These are phyloP conservation scores for Pocillopora meandrina DNA, from an alignment of 92 coral and sea anemone genomes.

Conservation along the genomic window DNA sequence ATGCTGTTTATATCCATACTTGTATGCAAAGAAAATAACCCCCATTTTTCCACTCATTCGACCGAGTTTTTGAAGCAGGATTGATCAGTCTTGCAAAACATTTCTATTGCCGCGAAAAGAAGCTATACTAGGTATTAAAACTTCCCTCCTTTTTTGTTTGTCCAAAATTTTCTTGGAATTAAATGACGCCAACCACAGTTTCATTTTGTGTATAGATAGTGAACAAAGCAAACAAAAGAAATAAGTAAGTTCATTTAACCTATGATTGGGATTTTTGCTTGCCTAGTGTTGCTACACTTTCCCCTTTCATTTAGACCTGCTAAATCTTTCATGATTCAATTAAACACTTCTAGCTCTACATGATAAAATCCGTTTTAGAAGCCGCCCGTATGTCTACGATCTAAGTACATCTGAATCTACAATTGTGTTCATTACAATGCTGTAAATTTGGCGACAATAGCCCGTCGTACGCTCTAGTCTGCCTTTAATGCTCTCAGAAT, in stretches of 20 bases:
- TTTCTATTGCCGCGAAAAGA: no score
- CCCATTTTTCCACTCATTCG: no score
- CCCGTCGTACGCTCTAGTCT: background rate
- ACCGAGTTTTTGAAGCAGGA: no score
- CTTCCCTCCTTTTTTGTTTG: no score
- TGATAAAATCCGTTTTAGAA: constrained; percentile 14
- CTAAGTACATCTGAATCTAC: constrained; percentile 9
- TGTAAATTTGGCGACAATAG: constrained; percentile 7
- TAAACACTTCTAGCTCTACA: background rate
- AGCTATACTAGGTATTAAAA: no score
- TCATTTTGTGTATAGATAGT: no score
- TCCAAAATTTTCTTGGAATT: no score
- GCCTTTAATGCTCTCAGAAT: background rate
- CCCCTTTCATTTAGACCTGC: background rate
- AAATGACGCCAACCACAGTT: no score
- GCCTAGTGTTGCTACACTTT: background rate
- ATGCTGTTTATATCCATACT: no score
- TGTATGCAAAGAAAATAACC: no score
- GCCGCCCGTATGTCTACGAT: background rate
- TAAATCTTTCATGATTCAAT: constrained; percentile 17
- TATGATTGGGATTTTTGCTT: background rate
- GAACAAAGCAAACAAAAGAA: no score
- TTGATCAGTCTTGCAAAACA: no score
- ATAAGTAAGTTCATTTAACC: background rate
- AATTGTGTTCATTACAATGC: constrained; percentile 1